Conservation (phyloP, 2,797 vertebrate species). For the Acanthurus tractus region DNA sequence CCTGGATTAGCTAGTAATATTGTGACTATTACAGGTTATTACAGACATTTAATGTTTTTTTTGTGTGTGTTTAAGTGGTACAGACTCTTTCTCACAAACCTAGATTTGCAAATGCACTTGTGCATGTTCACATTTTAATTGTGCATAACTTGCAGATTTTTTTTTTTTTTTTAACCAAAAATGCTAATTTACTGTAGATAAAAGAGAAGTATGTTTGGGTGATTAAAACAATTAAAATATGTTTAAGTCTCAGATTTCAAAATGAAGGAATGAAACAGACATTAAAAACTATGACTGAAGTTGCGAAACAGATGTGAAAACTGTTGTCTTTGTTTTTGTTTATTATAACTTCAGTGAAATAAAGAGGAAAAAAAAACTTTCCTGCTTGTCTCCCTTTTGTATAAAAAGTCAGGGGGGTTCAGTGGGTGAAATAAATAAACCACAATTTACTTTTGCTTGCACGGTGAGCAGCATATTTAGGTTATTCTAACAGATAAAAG, state of each 20-base stretch:
- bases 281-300: conserved; percentile 2
- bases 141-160: not conserved
- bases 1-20: conserved; percentile 24
- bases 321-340: conserved; percentile 41
- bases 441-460: not conserved
- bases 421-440: not conserved
- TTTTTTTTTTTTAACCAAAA: conserved; percentile 29
- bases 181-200: conserved; percentile 12
- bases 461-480: not conserved
- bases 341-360: conserved; percentile 48
- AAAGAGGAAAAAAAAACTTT: conserved; percentile 33
- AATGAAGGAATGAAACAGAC: conserved; percentile 14
- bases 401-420: not conserved
- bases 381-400: not conserved
- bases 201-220: conserved; percentile 2
- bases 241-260: conserved; percentile 30
- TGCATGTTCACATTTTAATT: conserved; percentile 3
- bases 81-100: conserved; percentile 7
- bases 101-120: conserved; percentile 3
- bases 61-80: conserved; percentile 4
- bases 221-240: not conserved
- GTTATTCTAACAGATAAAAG: too few species aligned
- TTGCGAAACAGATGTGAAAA: conserved; percentile 8
- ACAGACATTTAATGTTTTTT: conserved; percentile 11
- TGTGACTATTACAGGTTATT: conserved; percentile 28